Evolutionary conservation across 2,113 vertebrate species (phyloP).

Genomic region (Poecile atricapillus): DNA sequence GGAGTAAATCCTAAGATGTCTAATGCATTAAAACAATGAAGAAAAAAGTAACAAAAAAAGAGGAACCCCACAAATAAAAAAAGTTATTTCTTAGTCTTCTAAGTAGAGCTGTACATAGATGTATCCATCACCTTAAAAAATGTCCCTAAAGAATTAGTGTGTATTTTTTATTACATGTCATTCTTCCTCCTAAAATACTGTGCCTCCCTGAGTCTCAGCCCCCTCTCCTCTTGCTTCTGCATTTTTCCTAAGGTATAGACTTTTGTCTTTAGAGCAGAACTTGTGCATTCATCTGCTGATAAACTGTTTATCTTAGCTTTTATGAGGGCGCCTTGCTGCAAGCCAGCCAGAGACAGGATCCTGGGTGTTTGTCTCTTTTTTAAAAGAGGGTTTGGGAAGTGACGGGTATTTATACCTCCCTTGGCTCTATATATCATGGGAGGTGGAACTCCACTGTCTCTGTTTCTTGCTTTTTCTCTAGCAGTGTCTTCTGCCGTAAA

Average conservation of each 20-base stretch:
- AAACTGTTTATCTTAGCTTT: slow-evolving; percentile 86
- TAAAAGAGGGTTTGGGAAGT: slow-evolving; percentile 36
- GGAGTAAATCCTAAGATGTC: slow-evolving; percentile 21
- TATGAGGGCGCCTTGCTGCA: slow-evolving; percentile 83
- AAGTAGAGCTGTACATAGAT: neutral
- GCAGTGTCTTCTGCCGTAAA: slow-evolving; percentile 58
- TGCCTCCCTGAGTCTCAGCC: neutral
- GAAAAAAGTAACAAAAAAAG: neutral
- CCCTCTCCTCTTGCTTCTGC: neutral
- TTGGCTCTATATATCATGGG: slow-evolving; percentile 69
- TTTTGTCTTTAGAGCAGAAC: slow-evolving; percentile 70
- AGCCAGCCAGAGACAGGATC: slow-evolving; percentile 79
- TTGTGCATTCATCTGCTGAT: slow-evolving; percentile 80
- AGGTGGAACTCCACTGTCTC: slow-evolving; percentile 62
- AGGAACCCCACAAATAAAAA: neutral
- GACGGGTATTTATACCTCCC: slow-evolving; percentile 66
- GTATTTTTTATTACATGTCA: slow-evolving; percentile 8
- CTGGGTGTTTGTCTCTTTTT: slow-evolving; percentile 73
- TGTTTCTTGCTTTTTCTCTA: slow-evolving; percentile 48
- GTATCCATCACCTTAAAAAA: neutral
- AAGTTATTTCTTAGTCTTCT: neutral
- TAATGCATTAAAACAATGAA: neutral
- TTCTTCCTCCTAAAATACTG: slow-evolving; percentile 17
- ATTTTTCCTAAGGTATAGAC: slow-evolving; percentile 69
- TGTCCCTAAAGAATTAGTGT: neutral